Base-by-base conservation (phyloP, 2,797 vertebrate species). In the Myotis vivesi region DNA sequence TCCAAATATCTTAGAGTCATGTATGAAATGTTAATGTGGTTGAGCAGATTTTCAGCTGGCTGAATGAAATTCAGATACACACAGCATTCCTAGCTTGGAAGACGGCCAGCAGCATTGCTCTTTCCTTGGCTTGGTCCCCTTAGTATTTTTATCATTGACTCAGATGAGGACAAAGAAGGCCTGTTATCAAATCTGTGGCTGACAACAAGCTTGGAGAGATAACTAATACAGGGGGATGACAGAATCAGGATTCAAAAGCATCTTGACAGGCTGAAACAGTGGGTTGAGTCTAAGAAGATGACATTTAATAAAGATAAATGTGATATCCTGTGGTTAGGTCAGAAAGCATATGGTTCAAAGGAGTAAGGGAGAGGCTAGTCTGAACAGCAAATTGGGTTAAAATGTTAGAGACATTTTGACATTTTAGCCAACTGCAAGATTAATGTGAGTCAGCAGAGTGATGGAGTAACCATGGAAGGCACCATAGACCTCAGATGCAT, bases 281-380 rank as follows among this genome's bases (percentile, higher is more conserved):
- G 33, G 25, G 49, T 28, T 85, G 59, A 85, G n/a, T 49, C n/a
- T 93, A 75, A 92, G 72, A 90, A 94, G 80, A 64, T 88, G 92
- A 73, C 71, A 90, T 87, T 97, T 94, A 85, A 91, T 90, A 95
- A 85, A 95, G 83, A 91, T 85, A 96, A 97, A 97, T 94, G 44
- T 7, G 68, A 66, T 87, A 84, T 79, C 71, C 91, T 88, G 59
- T 66, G 86, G 97, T 97, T 95, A 95, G 98, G 91, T 98, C 95
- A 97, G 97, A 96, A 82, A 94, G 76, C 95, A 94, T 87, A 79
- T 41, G 81, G 90, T 86, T 94, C 89, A 89, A 91, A 66, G 64
- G 76, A 49, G 11, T 89, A 72, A 84, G 33, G 36, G 13, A 59
- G 38, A 93, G 77, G n/a, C 22, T n/a, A 91, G 15, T 19, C 6